Percentiles rank a stretch among this genome's conserved stretches.
These are phyloP conservation scores for Ceraclea dissimilis DNA, from an alignment of 2,888 invertebrate genomes.

Conservation along the genomic window DNA sequence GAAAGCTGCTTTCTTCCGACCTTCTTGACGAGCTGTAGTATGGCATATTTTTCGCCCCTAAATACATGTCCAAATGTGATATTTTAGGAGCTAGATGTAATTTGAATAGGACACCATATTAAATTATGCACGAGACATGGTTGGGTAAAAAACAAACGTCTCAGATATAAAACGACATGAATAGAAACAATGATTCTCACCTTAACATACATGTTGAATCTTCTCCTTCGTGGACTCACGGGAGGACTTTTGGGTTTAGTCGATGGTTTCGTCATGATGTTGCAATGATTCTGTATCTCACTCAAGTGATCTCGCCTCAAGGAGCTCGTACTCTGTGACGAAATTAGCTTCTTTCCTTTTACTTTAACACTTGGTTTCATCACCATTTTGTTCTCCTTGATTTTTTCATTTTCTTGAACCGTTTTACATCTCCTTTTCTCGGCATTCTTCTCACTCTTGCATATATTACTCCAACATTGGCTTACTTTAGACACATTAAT, in stretches of 20 bases:
- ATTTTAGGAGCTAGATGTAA: too few species aligned
- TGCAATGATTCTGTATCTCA: slow-evolving; percentile 16
- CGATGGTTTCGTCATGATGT: slow-evolving; percentile 10
- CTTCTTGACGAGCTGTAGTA: too few species aligned
- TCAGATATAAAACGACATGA: too few species aligned
- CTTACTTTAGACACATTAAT: slow-evolving; percentile 40
- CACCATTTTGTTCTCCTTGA: slow-evolving; percentile 36
- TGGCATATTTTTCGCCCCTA: too few species aligned
- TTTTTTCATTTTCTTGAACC: slow-evolving; percentile 32
- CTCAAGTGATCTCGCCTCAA: slow-evolving; percentile 7
- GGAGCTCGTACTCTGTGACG: slow-evolving; percentile 1
- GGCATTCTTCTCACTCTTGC: slow-evolving; percentile 34
- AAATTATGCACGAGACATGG: too few species aligned
- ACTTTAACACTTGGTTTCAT: not conserved
- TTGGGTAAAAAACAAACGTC: too few species aligned
- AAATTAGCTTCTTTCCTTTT: not conserved
- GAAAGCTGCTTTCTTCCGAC: too few species aligned
- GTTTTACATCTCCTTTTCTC: slow-evolving; percentile 30
- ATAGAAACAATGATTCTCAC: too few species aligned
- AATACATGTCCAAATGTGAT: too few species aligned
- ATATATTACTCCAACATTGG: slow-evolving; percentile 36
- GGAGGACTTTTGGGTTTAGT: slow-evolving; percentile 19
- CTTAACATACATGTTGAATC: slow-evolving; percentile 27
- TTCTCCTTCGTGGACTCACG: slow-evolving; percentile 19
- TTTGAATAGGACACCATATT: too few species aligned